Evolutionary conservation across 2,113 vertebrate species (phyloP).

Genomic region (Jaculus jaculus): DNA sequence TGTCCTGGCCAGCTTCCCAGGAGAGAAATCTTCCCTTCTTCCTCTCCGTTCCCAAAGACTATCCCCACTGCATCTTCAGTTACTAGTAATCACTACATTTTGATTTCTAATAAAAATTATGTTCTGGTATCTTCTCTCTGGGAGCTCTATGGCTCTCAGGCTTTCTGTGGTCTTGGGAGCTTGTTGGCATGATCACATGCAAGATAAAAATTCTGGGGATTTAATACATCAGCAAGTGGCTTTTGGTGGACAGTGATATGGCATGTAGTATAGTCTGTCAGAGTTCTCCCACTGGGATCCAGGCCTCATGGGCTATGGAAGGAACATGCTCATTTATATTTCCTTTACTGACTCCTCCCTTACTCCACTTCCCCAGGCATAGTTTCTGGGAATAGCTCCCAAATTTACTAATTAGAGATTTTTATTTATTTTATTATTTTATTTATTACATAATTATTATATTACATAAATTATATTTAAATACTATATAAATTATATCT

Average conservation of each 20-base stretch:
- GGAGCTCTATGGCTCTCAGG: neutral
- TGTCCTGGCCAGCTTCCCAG: conserved; percentile 15
- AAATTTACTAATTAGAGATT: neutral
- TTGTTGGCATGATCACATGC: neutral
- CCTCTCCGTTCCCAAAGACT: neutral
- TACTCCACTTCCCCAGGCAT: neutral
- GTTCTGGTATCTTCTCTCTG: neutral
- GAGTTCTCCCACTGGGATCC: neutral
- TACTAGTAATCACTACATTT: neutral
- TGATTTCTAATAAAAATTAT: neutral
- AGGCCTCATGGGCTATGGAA: neutral
- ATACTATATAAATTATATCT: no score
- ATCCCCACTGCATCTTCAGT: neutral
- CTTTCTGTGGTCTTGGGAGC: neutral
- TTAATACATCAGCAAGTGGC: neutral
- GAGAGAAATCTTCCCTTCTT: neutral
- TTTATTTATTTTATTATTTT: no score
- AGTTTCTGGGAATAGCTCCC: neutral
- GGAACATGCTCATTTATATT: neutral
- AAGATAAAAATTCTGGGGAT: neutral
- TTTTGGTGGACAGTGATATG: neutral
- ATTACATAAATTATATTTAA: no score
- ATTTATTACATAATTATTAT: no score
- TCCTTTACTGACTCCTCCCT: neutral
- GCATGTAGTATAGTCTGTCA: neutral